phyloP scores from a whole-genome alignment of 1,140 invertebrate species.

The Plutomurus gul region DNA sequence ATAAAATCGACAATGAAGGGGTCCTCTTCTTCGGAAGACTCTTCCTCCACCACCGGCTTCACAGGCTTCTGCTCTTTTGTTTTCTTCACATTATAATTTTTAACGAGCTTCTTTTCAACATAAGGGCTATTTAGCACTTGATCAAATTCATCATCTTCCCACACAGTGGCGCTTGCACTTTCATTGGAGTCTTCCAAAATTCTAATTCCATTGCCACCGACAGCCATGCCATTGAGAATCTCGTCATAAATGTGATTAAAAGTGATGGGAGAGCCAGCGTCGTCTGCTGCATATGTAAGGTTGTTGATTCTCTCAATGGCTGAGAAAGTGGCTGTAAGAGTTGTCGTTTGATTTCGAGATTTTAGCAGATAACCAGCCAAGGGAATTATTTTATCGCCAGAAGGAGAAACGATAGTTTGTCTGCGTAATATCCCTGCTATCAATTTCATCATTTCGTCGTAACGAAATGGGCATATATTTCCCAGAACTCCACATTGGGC shows the following conservation, averaged over 20 bases:
- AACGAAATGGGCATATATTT: slow-evolving; percentile 36
- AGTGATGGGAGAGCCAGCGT: not conserved
- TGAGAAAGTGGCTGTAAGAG: slow-evolving; percentile 24
- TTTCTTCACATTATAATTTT: slow-evolving; percentile 3
- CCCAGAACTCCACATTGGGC: not conserved
- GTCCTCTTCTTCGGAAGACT: not conserved
- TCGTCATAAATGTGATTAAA: slow-evolving; percentile 37
- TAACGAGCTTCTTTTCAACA: not conserved
- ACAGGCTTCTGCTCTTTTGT: not conserved
- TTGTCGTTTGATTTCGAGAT: slow-evolving; percentile 36
- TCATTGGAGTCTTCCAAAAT: slow-evolving; percentile 29
- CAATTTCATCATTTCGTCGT: slow-evolving; percentile 31
- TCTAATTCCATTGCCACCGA: slow-evolving; percentile 4
- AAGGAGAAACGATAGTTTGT: not conserved
- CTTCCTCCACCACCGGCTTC: not conserved
- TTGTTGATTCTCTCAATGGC: slow-evolving; percentile 40
- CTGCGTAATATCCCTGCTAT: slow-evolving; percentile 16
- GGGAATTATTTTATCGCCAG: slow-evolving; percentile 16
- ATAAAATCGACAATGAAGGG: not conserved
- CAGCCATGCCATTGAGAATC: not conserved
- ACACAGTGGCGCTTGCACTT: slow-evolving; percentile 18
- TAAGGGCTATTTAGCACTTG: slow-evolving; percentile 35
- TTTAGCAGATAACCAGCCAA: slow-evolving; percentile 34
- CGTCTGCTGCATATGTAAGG: slow-evolving; percentile 2
- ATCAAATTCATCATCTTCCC: slow-evolving; percentile 44